Conservation (phyloP, 2,797 vertebrate genomes). For the Huso huso region DNA sequence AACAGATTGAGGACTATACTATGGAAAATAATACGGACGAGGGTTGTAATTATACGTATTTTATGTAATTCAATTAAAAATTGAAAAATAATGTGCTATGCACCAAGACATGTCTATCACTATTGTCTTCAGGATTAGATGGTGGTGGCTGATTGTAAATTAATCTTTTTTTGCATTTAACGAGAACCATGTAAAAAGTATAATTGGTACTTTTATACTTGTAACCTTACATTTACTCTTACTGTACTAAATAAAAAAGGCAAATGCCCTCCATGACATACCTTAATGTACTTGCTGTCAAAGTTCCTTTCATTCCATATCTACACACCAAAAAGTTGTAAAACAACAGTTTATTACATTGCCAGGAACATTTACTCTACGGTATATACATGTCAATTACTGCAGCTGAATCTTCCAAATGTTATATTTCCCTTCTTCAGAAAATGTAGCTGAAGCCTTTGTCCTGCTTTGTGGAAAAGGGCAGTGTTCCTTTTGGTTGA, state of each 20-base stretch:
- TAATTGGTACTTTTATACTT: not conserved
- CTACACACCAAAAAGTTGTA: slow-evolving; percentile 39
- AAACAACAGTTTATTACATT: too few species aligned
- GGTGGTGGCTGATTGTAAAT: not conserved
- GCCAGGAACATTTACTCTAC: too few species aligned
- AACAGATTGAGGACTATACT: not conserved
- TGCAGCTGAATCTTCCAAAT: too few species aligned
- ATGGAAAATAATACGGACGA: not conserved
- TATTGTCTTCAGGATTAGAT: not conserved
- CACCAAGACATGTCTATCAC: too few species aligned
- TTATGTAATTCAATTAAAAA: not conserved
- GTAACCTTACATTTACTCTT: too few species aligned
- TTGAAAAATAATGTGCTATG: not conserved
- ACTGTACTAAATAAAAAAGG: too few species aligned
- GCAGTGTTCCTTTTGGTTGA: too few species aligned
- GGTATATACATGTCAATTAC: too few species aligned
- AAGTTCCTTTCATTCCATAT: slow-evolving; percentile 91
- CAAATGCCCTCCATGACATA: slow-evolving; percentile 35
- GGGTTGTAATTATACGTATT: not conserved
- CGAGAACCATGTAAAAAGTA: not conserved
- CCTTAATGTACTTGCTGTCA: slow-evolving; percentile 84
- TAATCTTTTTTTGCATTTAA: not conserved
- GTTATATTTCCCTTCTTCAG: too few species aligned
- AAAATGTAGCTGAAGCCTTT: too few species aligned
- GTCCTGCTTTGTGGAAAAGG: too few species aligned